Evolutionary conservation across 2,888 invertebrate genomes (phyloP).

Genomic region (Eristalis pertinax): DNA sequence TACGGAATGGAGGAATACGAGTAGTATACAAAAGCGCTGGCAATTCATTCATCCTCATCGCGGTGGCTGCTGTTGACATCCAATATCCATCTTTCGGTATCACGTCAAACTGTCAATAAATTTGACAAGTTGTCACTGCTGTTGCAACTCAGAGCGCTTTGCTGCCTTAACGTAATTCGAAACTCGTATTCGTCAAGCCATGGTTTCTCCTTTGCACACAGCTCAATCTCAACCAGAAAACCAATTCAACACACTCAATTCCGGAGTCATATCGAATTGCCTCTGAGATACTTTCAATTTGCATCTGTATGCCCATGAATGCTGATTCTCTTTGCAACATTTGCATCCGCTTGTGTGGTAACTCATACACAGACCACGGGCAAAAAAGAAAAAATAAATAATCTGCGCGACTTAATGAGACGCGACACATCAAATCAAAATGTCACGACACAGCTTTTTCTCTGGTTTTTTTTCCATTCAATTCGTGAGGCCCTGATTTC

Average conservation of each 20-base stretch:
- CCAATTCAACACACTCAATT: conserved; percentile 56
- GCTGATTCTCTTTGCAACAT: conserved; percentile 20
- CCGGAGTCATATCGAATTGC: conserved; percentile 62
- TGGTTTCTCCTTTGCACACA: conserved; percentile 26
- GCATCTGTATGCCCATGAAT: conserved; percentile 38
- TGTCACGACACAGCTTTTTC: conserved; percentile 57
- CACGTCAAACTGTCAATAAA: conserved; percentile 65
- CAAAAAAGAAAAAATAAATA: conserved; percentile 19
- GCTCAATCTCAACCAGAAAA: conserved; percentile 41
- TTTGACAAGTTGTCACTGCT: conserved; percentile 70
- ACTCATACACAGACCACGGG: neutral
- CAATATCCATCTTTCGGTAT: conserved; percentile 57
- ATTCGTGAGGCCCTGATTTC: conserved; percentile 31
- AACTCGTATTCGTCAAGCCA: conserved; percentile 48
- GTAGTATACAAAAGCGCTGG: neutral
- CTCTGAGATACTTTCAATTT: conserved; percentile 59
- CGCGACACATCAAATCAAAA: conserved; percentile 66
- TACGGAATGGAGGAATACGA: neutral
- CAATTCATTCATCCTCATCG: neutral
- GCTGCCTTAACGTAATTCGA: conserved; percentile 59
- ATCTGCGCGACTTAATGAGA: conserved; percentile 58
- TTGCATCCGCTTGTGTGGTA: conserved; percentile 55
- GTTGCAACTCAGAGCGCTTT: conserved; percentile 31
- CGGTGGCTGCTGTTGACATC: conserved; percentile 36
- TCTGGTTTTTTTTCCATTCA: neutral